Evolutionary conservation across 2,888 invertebrate genomes (phyloP).

Genomic region (Onchidella celtica): DNA sequence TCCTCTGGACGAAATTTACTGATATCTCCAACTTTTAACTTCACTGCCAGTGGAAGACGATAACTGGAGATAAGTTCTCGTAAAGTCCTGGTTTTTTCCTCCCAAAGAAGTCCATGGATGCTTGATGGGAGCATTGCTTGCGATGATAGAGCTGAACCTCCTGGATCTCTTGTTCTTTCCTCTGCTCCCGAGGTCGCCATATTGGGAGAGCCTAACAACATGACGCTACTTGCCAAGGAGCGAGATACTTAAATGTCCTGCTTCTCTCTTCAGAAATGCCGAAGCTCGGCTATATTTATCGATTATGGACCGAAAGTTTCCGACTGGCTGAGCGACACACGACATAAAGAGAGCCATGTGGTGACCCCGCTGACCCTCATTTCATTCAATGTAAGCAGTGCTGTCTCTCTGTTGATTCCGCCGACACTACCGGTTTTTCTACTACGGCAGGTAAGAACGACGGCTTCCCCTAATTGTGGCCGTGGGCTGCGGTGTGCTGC

Average conservation of each 20-base stretch:
- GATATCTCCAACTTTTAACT: conserved; percentile 57
- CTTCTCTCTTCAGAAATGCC: background rate
- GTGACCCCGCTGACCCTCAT: background rate
- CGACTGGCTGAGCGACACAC: background rate
- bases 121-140: background rate
- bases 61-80: conserved; percentile 61
- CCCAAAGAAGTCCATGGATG: conserved; percentile 60
- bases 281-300: background rate
- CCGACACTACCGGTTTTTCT: background rate
- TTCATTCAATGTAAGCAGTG: background rate
- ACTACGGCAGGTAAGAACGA: background rate
- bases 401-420: background rate
- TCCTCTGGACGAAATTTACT: conserved; percentile 32
- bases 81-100: conserved; percentile 61
- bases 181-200: conserved; percentile 23
- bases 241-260: background rate
- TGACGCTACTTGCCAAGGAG: conserved; percentile 28
- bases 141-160: background rate
- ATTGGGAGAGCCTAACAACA: conserved; percentile 46
- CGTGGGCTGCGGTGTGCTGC: background rate
- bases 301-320: conserved; percentile 7
- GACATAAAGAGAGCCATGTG: background rate
- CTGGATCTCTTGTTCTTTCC: background rate
- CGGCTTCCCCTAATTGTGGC: background rate
- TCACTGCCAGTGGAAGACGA: conserved; percentile 58